Conservation (phyloP, 2,888 invertebrate species). For the Acronicta leporina region DNA sequence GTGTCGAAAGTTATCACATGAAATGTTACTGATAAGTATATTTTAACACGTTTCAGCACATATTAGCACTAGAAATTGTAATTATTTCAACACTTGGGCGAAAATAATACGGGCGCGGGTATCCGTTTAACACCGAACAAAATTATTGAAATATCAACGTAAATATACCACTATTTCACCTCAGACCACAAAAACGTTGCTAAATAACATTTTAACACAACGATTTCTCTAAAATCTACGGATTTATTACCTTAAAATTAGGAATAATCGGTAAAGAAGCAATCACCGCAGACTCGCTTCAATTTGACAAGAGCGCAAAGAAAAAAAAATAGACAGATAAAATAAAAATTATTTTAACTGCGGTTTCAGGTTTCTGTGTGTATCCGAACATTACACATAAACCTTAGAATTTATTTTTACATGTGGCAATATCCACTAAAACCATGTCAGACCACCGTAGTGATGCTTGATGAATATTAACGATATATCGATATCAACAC, state of each 20-base stretch:
- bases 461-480: background rate
- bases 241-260: slow-evolving; percentile 73
- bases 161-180: slow-evolving; percentile 24
- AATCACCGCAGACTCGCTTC: slow-evolving; percentile 54
- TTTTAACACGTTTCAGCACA: background rate
- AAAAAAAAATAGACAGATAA: slow-evolving; percentile 32
- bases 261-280: slow-evolving; percentile 43
- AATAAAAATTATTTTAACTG: slow-evolving; percentile 2
- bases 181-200: slow-evolving; percentile 21
- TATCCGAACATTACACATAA: slow-evolving; percentile 36
- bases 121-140: slow-evolving; percentile 28
- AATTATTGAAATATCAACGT: slow-evolving; percentile 46
- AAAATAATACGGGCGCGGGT: slow-evolving; percentile 46
- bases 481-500: slow-evolving; percentile 8
- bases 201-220: slow-evolving; percentile 38
- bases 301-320: slow-evolving; percentile 59
- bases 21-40: background rate
- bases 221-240: slow-evolving; percentile 61
- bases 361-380: background rate
- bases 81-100: slow-evolving; percentile 38
- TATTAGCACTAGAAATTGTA: slow-evolving; percentile 25
- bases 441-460: slow-evolving; percentile 11
- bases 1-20: background rate
- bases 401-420: slow-evolving; percentile 10
- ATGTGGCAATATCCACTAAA: slow-evolving; percentile 6